Conservation (phyloP, 2,888 invertebrate species). For the Ectemnius continuus region DNA sequence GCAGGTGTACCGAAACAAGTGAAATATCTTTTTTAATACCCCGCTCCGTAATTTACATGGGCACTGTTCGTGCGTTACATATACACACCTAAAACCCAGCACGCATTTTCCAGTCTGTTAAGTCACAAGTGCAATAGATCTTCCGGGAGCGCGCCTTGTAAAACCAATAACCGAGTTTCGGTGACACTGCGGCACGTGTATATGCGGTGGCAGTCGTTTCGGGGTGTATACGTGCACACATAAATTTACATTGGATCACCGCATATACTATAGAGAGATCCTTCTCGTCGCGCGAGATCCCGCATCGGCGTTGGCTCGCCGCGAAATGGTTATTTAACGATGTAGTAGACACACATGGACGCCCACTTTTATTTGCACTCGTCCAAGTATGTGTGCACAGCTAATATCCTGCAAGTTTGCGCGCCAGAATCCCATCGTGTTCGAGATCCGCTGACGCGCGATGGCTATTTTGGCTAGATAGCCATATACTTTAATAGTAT, state of each 20-base stretch:
- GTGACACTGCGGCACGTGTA: slow-evolving; percentile 4
- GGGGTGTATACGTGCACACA: background rate
- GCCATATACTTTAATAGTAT: background rate
- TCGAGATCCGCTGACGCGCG: too few species aligned
- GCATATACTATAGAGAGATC: slow-evolving; percentile 2
- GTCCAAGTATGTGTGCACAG: too few species aligned
- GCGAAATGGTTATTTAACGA: slow-evolving; percentile 15
- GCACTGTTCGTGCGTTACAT: background rate
- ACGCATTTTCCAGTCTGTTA: slow-evolving; percentile 5
- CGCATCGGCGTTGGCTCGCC: slow-evolving; percentile 5
- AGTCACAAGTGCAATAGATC: slow-evolving; percentile 10
- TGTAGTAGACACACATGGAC: background rate
- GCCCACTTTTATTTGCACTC: too few species aligned
- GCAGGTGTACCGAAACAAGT: background rate
- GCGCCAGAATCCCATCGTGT: too few species aligned
- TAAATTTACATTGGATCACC: slow-evolving; percentile 22
- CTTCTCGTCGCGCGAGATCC: slow-evolving; percentile 13
- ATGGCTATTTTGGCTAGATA: too few species aligned
- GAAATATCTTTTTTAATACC: slow-evolving; percentile 8
- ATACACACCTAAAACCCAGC: background rate
- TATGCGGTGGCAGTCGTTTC: background rate
- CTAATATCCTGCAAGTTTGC: too few species aligned
- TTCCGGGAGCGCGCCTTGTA: background rate
- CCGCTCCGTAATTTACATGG: slow-evolving; percentile 17
- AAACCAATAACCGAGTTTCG: background rate